Evolutionary conservation across 53 echinoderm and acorn worm genomes (phyloP).

Genomic region (Patiria pectinifera): DNA sequence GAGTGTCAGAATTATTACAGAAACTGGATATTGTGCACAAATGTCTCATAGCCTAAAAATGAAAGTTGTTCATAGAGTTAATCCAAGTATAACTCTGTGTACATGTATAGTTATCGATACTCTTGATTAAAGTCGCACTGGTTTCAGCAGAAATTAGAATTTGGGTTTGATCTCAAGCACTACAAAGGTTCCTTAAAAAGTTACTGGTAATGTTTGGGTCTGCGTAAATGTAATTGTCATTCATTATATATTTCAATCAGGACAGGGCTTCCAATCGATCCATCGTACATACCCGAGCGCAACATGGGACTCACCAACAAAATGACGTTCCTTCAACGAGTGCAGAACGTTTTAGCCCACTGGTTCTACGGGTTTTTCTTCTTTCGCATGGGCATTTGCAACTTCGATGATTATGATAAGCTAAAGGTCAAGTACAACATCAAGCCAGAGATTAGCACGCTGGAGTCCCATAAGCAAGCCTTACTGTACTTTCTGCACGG

Average conservation of each 20-base stretch:
- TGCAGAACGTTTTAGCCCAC: neutral
- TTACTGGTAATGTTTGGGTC: too few species aligned
- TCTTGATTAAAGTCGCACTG: too few species aligned
- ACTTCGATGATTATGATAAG: neutral
- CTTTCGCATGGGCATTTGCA: neutral
- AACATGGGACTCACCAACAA: neutral
- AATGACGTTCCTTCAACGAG: neutral
- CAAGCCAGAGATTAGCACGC: constrained; percentile 1
- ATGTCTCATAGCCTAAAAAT: too few species aligned
- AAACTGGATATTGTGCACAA: too few species aligned
- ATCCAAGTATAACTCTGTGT: too few species aligned
- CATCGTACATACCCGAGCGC: neutral
- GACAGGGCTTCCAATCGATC: neutral
- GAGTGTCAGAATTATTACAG: too few species aligned
- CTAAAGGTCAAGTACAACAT: constrained; percentile 8
- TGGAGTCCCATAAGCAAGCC: neutral
- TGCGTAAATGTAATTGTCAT: too few species aligned
- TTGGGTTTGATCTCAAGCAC: too few species aligned
- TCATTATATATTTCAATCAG: neutral
- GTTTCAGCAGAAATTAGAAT: too few species aligned
- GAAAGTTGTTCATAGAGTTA: too few species aligned
- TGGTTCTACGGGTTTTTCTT: neutral
- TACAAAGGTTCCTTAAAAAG: too few species aligned
- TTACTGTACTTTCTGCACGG: neutral
- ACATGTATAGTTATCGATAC: too few species aligned